These are phyloP conservation scores for Pyrrhosoma nymphula DNA, from an alignment of 2,888 invertebrate genomes.

Conservation along the genomic window DNA sequence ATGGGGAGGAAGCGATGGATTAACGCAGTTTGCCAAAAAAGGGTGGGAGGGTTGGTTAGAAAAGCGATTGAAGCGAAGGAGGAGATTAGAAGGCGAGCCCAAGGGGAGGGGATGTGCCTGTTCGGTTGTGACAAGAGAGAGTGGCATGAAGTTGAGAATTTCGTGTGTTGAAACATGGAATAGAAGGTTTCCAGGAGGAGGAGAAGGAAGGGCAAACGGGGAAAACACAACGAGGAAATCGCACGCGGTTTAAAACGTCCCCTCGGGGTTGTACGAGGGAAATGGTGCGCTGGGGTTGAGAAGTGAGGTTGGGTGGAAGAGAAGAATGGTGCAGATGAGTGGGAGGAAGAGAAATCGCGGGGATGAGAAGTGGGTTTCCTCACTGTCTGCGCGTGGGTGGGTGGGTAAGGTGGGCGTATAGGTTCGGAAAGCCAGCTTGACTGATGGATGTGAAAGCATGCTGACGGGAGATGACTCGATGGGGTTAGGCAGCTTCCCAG, in stretches of 20 bases:
- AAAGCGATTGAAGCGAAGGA: not conserved
- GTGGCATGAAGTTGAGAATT: too few relatives aligned
- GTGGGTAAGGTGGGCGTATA: not conserved
- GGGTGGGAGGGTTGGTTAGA: not conserved
- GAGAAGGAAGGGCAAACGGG: not conserved
- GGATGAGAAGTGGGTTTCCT: not conserved
- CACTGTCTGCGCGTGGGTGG: not conserved
- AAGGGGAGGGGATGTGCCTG: not conserved
- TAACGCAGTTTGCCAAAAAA: not conserved
- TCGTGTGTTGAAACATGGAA: too few relatives aligned
- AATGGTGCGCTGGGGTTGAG: not conserved
- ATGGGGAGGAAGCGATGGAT: not conserved
- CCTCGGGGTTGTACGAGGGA: not conserved
- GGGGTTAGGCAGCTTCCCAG: not conserved
- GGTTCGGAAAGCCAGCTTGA: not conserved
- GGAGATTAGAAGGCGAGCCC: not conserved
- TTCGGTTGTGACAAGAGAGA: too few relatives aligned
- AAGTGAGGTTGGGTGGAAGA: not conserved
- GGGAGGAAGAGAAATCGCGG: not conserved
- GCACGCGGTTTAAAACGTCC: slow-evolving; percentile 9
- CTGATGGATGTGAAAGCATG: not conserved
- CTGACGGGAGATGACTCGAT: slow-evolving; percentile 8
- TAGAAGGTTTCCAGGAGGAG: too few relatives aligned
- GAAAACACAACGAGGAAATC: not conserved
- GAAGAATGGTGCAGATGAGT: not conserved